Base-by-base conservation (phyloP, 2,113 vertebrate species). In the Passer domesticus region DNA sequence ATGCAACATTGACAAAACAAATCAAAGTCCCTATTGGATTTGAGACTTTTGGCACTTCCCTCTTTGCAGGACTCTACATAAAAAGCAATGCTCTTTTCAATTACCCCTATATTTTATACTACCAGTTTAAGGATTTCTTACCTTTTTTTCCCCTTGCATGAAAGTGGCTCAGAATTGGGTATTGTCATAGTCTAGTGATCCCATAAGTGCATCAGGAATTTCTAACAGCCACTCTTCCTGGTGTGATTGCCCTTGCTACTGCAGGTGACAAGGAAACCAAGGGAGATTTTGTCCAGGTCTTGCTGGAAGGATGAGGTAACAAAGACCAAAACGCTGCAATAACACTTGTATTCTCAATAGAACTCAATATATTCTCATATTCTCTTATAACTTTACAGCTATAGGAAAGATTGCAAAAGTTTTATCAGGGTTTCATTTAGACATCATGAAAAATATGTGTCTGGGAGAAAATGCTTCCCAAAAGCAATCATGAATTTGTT, bases 71-170 rank as follows among this genome's bases (percentile, higher is more conserved):
- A 70, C 10, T 55, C 23, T 7, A 39, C 1, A 10, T 59, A n/a
- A 76, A 78, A 82, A 3, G 13, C 19, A 30, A 17, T 6, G 37
- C 9, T 49, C 7, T 41, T 76, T 83, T 68, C 1, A 8, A 69
- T 56, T 74, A 6, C 6, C 2, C 1, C 6, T 25, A 1, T 63
- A 46, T 46, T 85, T 92, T 83, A 62, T 52, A 62, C 5, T 25
- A 79, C 10, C 17, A 22, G 0, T 44, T 41, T 66, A 39, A 72
- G 6, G 5, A 9, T 55, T 82, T 52, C 14, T 90, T 62, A n/a
- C 8, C 12, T 52, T 66, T 44, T 63, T 18, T 11, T 2, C 7
- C 1, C 5, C 1, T 21, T 11, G 4, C 9, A 30, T 35, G 41
- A n/a, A 79, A 69, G 27, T 53, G 22, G 4, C 49, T 63, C 33